A percentile compares a stretch with the other conserved stretches of the same genome.
These are phyloP conservation scores for Neogale vison DNA, from an alignment of 2,113 vertebrate species.

Conservation along the genomic window DNA sequence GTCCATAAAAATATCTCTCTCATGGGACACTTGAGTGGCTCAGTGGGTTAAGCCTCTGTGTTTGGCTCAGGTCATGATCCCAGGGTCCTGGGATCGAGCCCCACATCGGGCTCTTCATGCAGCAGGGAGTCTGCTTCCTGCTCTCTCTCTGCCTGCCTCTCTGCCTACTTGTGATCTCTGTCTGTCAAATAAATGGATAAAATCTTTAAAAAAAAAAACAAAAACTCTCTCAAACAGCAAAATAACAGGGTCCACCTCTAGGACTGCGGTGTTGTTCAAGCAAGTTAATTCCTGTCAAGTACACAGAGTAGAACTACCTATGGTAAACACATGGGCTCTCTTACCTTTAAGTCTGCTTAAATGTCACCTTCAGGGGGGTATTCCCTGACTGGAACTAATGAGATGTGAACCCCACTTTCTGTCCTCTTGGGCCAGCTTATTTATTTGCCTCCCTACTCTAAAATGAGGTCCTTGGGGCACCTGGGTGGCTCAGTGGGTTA, in stretches of 20 bases:
- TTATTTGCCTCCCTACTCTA: background rate
- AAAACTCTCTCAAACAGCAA: background rate
- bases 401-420: background rate
- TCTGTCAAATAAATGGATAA: no score
- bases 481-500: no score
- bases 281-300: background rate
- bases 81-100: no score
- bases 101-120: no score
- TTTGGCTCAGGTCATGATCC: no score
- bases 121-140: no score
- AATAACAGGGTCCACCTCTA: background rate
- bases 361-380: background rate
- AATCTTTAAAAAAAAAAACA: no score
- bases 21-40: background rate
- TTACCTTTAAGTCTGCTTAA: background rate
- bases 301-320: background rate
- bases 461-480: background rate
- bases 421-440: background rate
- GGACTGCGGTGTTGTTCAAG: background rate
- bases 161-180: no score
- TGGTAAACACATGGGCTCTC: accelerated
- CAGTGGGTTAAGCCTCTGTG: no score
- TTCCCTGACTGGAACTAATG: background rate
- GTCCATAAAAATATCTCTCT: background rate
- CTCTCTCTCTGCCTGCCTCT: no score